These are phyloP conservation scores for Acleris emargana DNA, from an alignment of 2,888 invertebrate species.

Conservation along the genomic window DNA sequence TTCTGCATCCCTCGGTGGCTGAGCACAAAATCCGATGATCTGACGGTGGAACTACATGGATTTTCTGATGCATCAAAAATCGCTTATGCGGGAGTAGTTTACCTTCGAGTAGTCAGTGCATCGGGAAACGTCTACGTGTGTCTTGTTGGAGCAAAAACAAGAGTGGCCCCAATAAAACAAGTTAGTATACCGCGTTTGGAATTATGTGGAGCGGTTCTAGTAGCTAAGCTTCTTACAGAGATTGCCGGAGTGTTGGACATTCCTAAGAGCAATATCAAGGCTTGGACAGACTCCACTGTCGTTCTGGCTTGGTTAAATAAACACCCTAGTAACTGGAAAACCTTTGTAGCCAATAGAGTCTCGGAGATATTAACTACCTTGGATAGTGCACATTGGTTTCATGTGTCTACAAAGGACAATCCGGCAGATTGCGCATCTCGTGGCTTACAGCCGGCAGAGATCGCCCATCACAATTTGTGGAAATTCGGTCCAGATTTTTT, in stretches of 20 bases:
- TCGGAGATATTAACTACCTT: no score
- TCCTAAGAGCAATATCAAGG: background rate
- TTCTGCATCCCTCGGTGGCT: constrained; percentile 38
- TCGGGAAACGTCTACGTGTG: constrained; percentile 17
- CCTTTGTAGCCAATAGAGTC: no score
- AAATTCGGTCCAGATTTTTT: no score
- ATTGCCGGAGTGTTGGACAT: no score
- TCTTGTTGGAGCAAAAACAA: constrained; percentile 35
- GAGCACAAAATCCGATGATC: constrained; percentile 11
- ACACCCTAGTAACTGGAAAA: no score
- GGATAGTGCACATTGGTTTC: no score
- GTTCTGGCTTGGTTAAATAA: no score
- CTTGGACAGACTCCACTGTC: no score
- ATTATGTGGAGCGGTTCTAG: background rate
- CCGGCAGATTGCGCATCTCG: no score
- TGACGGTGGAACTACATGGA: constrained; percentile 39
- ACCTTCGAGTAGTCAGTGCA: background rate
- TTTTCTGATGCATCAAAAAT: constrained; percentile 42
- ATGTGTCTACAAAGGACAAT: no score
- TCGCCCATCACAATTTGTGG: no score
- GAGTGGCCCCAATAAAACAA: constrained; percentile 22
- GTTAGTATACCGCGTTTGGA: constrained; percentile 16
- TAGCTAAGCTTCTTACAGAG: constrained; percentile 4
- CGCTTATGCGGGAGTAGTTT: constrained; percentile 39
- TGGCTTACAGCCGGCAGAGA: no score